These are phyloP conservation scores for Zosterops hypoxanthus DNA, from an alignment of 2,113 vertebrate species.

Conservation along the genomic window DNA sequence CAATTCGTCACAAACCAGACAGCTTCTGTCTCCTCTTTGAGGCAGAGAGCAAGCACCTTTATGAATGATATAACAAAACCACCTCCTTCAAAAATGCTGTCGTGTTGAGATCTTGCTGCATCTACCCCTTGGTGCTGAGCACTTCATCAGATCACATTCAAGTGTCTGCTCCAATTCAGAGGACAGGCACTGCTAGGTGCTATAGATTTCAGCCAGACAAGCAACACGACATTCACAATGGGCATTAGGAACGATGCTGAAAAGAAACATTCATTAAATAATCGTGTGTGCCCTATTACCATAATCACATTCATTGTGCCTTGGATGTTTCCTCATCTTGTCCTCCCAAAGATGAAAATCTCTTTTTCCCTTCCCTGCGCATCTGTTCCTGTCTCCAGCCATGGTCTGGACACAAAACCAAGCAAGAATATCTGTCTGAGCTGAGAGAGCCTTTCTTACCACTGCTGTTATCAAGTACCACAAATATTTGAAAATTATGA, in stretches of 20 bases:
- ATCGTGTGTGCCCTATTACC: neutral
- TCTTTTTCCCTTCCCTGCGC: neutral
- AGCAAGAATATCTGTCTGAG: neutral
- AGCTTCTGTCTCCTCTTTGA: neutral
- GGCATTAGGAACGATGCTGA: neutral
- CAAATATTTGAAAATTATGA: neutral
- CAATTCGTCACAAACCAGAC: neutral
- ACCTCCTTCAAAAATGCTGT: neutral
- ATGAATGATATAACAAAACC: neutral
- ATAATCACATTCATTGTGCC: neutral
- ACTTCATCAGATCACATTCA: neutral
- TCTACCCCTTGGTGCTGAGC: neutral
- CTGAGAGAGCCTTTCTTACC: neutral
- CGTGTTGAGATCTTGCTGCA: neutral
- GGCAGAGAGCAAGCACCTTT: rapidly evolving
- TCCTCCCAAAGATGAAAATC: neutral
- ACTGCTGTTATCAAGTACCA: neutral
- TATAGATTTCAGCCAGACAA: neutral
- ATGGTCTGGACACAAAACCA: neutral
- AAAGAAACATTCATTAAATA: constrained; percentile 6
- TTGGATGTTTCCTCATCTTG: neutral
- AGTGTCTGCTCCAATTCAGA: neutral
- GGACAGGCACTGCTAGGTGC: neutral
- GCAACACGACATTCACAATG: neutral
- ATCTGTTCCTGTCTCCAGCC: neutral